phyloP scores from a whole-genome alignment of 2,113 vertebrate species.

The Phrynosoma blainvillii region DNA sequence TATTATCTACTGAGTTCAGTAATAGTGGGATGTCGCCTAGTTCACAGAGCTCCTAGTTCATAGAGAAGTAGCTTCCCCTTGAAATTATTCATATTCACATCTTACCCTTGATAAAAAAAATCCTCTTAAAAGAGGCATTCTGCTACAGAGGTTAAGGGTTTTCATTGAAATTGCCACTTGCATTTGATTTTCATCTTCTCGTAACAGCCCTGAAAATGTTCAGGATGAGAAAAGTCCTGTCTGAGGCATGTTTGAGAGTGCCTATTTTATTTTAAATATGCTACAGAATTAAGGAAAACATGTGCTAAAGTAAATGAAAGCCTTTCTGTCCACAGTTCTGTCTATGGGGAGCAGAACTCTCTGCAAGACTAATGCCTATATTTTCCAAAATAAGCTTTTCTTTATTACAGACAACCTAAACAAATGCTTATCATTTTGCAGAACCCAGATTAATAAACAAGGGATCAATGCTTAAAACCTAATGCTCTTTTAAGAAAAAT shows the following conservation, averaged over 20 bases:
- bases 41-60: conserved; percentile 33
- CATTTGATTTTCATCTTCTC: conserved; percentile 20
- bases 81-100: conserved; percentile 29
- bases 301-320: conserved; percentile 30
- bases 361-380: not conserved
- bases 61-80: conserved; percentile 5
- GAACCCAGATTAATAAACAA: conserved; percentile 67
- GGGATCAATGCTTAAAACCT: conserved; percentile 72
- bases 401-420: conserved; percentile 58
- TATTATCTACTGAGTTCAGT: conserved; percentile 9
- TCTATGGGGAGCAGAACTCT: conserved; percentile 26
- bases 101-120: conserved; percentile 24
- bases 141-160: conserved; percentile 28
- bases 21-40: conserved; percentile 31
- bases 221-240: not conserved
- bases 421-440: conserved; percentile 63
- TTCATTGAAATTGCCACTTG: conserved; percentile 25
- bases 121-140: conserved; percentile 17
- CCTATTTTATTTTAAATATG: conserved; percentile 31
- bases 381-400: conserved; percentile 46
- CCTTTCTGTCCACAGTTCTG: conserved; percentile 20
- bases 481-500: conserved; percentile 71
- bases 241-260: not conserved
- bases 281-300: conserved; percentile 40
- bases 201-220: conserved; percentile 10